These are phyloP conservation scores for Sebastes itinus DNA, from an alignment of 2,797 vertebrate species.

Conservation along the genomic window DNA sequence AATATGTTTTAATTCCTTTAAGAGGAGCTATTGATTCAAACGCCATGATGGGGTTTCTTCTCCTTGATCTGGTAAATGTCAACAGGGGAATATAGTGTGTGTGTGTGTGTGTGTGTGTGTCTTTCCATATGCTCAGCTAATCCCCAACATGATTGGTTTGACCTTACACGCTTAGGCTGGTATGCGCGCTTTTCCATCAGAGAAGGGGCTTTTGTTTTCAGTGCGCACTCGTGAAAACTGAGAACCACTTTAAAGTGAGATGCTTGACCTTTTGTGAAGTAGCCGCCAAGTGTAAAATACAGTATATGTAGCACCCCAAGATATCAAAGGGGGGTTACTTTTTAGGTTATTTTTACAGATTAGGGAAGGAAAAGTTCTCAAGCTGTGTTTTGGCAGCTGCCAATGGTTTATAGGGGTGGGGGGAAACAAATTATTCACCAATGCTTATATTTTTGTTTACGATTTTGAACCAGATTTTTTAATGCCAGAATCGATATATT, in stretches of 20 bases:
- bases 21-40: conserved; percentile 54
- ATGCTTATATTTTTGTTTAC: too few species aligned
- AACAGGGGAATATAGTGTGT: conserved; percentile 30
- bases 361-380: background rate
- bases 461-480: too few species aligned
- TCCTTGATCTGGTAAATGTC: conserved; percentile 60
- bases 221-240: conserved; percentile 15
- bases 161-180: conserved; percentile 48
- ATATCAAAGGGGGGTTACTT: background rate
- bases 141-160: conserved; percentile 45
- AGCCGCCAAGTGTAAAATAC: background rate
- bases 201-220: conserved; percentile 56
- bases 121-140: conserved; percentile 33
- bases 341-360: background rate
- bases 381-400: background rate
- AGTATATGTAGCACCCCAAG: background rate
- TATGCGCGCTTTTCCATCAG: conserved; percentile 28
- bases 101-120: background rate
- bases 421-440: too few species aligned
- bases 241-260: conserved; percentile 36
- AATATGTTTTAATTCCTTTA: conserved; percentile 54
- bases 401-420: background rate
- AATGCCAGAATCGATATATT: too few species aligned
- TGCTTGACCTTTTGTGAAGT: conserved; percentile 38
- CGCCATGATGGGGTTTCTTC: conserved; percentile 18